Evolutionary conservation across 2,797 vertebrate species (phyloP).

Genomic region (Botia almorhae): DNA sequence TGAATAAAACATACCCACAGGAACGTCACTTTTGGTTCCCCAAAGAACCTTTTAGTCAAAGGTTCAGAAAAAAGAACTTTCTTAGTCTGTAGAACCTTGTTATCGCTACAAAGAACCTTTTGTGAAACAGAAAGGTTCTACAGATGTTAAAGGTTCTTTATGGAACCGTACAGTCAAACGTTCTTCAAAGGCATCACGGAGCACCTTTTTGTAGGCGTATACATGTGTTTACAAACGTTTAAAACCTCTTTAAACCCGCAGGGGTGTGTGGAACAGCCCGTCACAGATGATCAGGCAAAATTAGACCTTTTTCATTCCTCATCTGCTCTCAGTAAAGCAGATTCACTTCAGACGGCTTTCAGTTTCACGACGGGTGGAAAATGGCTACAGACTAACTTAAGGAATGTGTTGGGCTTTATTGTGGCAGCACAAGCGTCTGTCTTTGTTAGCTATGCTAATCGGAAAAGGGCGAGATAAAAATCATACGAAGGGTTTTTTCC

Average conservation of each 20-base stretch:
- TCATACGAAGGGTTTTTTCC: background rate
- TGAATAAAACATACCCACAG: too few relatives aligned
- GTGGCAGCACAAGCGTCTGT: background rate
- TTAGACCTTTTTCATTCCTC: background rate
- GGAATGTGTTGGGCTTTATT: slow-evolving; percentile 4
- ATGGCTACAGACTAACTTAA: background rate
- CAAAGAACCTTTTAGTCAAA: too few relatives aligned
- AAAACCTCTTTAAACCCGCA: background rate
- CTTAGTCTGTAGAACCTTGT: too few relatives aligned
- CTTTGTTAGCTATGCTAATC: background rate
- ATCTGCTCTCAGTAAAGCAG: background rate
- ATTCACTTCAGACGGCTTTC: background rate
- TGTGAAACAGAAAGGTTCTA: too few relatives aligned
- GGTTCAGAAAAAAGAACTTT: too few relatives aligned
- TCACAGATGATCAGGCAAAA: background rate
- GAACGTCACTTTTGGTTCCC: too few relatives aligned
- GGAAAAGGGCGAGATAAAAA: slow-evolving; percentile 2
- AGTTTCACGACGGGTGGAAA: slow-evolving; percentile 10
- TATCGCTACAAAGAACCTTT: too few relatives aligned
- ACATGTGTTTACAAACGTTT: too few relatives aligned
- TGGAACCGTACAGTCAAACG: too few relatives aligned
- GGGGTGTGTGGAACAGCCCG: background rate
- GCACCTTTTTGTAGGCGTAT: too few relatives aligned
- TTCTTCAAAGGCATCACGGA: too few relatives aligned
- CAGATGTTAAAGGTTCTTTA: too few relatives aligned